Evolutionary conservation across 2,888 invertebrate species (phyloP), one percentile per base, ranked within the genome.

Genomic region (Buathra laborator): DNA sequence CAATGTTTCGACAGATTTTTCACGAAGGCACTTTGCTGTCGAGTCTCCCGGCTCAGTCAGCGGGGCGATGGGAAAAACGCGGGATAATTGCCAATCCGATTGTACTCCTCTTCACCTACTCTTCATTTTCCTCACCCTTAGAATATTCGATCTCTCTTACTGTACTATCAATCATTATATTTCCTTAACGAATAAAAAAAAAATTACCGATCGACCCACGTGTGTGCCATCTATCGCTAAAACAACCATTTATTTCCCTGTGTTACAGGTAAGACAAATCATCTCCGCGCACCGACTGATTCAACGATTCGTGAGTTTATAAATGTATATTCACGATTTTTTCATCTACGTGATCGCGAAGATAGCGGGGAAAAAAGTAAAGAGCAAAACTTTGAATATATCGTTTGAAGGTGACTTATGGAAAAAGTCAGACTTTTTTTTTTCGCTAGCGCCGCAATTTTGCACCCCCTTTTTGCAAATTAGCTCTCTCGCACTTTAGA

Each of bases 201-300:
- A 3, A 67, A 81, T 32, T 46, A 12, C 29, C 51, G 43, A 29
- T 66, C 32, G 0, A 29, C 12, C 37, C 46, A 14, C 19, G 29
- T 48, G 14, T 46, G 37, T 66, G 37, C 2, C 1, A 16, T 19
- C 19, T 10, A 43, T 37, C 66, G 43, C 72, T 85, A 64, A 84
- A 66, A 44, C 24, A 37, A 9, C 14, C 6, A 76, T 79, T 74
- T 79, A 37, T 56, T 86, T 82, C 88, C 89, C 72, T 92, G 72
- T 92, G 90, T 92, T 92, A 14, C 91, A 92, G 91, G 91, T 92
- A 91, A 91, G 87, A 24, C 7, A 86, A 78, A 43, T 29, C 74
- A 80, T 81, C 51, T 29, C 19, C 16, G 1, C 7, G 37, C 6
- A 71, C 43, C 46, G n/a, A 70, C 37, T 24, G 46, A 75, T 44